Evolutionary conservation across 2,797 vertebrate species (phyloP), one percentile per base, ranked within the genome.

Genomic region (Taenioides sp.): DNA sequence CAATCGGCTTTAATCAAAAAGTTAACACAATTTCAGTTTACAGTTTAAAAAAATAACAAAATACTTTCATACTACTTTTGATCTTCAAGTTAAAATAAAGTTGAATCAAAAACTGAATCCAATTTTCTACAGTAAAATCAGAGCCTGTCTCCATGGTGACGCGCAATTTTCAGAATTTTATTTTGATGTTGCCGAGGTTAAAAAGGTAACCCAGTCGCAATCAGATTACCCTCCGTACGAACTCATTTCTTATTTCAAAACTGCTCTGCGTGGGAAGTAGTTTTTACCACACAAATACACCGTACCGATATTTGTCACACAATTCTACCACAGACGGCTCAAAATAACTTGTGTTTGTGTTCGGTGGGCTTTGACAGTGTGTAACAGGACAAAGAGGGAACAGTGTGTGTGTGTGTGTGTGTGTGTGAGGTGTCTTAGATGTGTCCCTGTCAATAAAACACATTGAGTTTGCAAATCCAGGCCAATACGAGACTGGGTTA

Each of bases 401-500:
- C 63, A 49, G 71, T 66, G 43, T 47, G 14, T 17, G 40, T 14
- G 40, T 43, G 40, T 16, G 47, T 62, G 18, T 72, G 66, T 60
- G 67, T 50, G 70, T 25, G 37, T 72, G 62, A 72, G 65, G 73
- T 82, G 66, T 84, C 57, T 69, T 47, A 81, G 84, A 84, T 69
- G 72, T 67, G 78, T 78, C 68, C 73, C 80, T 79, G 79, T 87
- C 81, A 82, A 83, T 84, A 83, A 80, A 87, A 79, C 67, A 70
- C 82, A 79, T 77, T 80, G 72, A 87, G 80, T 79, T 76, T 58
- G 28, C 63, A 80, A 81, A 85, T 85, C 69, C 77, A 78, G 76
- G 75, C 83, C 86, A 89, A 85, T 87, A 78, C 78, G 72, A 87
- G 73, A 84, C 77, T 81, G 79, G 69, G 82, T 80, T 80, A 86